phyloP scores from a whole-genome alignment of 1,140 invertebrate species.

The Apolygus lucorum region DNA sequence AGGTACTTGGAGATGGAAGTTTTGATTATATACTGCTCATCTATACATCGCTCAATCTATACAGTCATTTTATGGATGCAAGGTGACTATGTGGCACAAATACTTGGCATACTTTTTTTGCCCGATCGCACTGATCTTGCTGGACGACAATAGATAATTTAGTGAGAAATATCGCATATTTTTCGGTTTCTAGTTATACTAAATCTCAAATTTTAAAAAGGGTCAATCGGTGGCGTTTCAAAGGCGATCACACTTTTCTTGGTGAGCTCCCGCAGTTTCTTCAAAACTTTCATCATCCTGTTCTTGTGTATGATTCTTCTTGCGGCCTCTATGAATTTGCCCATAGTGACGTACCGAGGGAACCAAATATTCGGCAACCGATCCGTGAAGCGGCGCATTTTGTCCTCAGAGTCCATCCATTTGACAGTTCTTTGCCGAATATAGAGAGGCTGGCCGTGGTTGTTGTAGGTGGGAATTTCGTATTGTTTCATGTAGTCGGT shows the following conservation, averaged over 20 bases:
- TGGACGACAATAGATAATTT: no score
- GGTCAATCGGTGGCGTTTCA: neutral
- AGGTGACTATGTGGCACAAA: no score
- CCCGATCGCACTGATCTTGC: no score
- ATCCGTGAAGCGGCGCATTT: neutral
- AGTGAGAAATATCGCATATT: no score
- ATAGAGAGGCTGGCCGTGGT: neutral
- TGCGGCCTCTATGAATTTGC: neutral
- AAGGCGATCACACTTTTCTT: neutral
- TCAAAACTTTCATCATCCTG: neutral
- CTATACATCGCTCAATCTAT: no score
- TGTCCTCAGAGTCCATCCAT: neutral
- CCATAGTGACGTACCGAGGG: neutral
- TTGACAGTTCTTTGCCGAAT: neutral
- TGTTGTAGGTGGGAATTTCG: neutral
- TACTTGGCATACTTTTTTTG: no score
- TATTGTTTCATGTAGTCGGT: neutral
- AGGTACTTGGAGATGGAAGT: no score
- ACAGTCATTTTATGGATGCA: no score
- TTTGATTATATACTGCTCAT: no score
- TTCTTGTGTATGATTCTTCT: conserved; percentile 10
- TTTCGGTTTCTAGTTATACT: no score
- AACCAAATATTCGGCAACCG: neutral
- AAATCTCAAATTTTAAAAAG: no score
- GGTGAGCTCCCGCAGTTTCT: neutral